Evolutionary conservation across 2,113 vertebrate species (phyloP).

Genomic region (Nanorana parkeri): DNA sequence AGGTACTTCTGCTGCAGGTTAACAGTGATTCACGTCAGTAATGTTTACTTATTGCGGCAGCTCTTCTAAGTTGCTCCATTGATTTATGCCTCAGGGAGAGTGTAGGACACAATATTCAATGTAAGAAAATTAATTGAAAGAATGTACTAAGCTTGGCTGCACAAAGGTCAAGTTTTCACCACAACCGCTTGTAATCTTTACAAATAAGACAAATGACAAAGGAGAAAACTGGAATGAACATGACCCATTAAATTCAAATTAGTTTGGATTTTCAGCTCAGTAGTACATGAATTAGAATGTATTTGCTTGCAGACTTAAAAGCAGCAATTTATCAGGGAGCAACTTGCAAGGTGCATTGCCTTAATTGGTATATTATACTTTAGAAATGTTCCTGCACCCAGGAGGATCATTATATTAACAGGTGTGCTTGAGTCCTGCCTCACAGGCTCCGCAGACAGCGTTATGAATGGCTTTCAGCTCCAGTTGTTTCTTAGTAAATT

Average conservation of each 20-base stretch:
- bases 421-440: conserved; percentile 14
- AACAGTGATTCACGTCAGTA: conserved; percentile 29
- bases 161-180: conserved; percentile 56
- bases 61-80: conserved; percentile 48
- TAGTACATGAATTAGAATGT: conserved; percentile 40
- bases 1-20: background rate
- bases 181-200: conserved; percentile 56
- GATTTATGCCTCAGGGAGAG: conserved; percentile 56
- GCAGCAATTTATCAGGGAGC: conserved; percentile 41
- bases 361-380: conserved; percentile 49
- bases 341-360: conserved; percentile 6
- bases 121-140: conserved; percentile 57
- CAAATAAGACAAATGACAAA: conserved; percentile 57
- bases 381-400: conserved; percentile 25
- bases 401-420: conserved; percentile 38
- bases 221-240: conserved; percentile 45
- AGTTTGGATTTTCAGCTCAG: conserved; percentile 46
- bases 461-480: conserved; percentile 39
- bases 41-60: conserved; percentile 48
- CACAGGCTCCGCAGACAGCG: background rate
- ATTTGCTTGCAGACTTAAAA: conserved; percentile 45
- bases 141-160: conserved; percentile 53
- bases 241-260: conserved; percentile 56
- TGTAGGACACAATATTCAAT: conserved; percentile 56
- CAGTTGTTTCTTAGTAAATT: conserved; percentile 32